A percentile compares a stretch with the other conserved stretches of the same genome.
Conservation (phyloP, 2,888 invertebrate genomes). For the Heliconius ethilla region DNA sequence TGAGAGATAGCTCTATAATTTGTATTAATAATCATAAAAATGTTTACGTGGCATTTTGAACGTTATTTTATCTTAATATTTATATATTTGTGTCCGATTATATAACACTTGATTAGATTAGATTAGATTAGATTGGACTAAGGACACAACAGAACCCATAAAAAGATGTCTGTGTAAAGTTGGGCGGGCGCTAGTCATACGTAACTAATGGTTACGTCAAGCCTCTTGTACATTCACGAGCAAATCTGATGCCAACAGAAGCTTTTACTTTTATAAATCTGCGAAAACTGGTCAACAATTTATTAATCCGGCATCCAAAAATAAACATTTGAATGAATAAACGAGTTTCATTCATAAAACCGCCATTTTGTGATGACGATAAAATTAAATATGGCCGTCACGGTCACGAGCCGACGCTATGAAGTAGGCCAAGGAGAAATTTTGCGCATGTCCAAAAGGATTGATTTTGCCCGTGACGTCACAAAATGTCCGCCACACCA, state of each 20-base stretch:
- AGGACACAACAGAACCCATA: not conserved
- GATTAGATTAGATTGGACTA: not conserved
- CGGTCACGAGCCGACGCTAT: slow-evolving; percentile 57
- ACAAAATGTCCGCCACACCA: slow-evolving; percentile 72
- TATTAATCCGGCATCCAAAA: slow-evolving; percentile 54
- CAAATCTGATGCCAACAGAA: slow-evolving; percentile 12
- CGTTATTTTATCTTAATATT: too few species aligned
- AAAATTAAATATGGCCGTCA: slow-evolving; percentile 61
- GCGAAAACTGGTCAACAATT: slow-evolving; percentile 14
- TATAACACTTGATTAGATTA: not conserved
- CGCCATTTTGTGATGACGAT: slow-evolving; percentile 63
- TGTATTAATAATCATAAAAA: not conserved
- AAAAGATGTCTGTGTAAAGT: slow-evolving; percentile 12
- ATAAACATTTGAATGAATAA: slow-evolving; percentile 70
- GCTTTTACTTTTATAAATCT: slow-evolving; percentile 7
- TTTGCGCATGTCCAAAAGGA: slow-evolving; percentile 70
- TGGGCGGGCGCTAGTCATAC: slow-evolving; percentile 7
- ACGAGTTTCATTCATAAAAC: slow-evolving; percentile 73
- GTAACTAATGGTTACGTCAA: slow-evolving; percentile 13
- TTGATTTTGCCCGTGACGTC: slow-evolving; percentile 78
- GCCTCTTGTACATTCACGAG: not conserved
- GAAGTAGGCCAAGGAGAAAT: slow-evolving; percentile 73
- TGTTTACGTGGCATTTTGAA: not conserved
- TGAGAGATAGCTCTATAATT: not conserved
- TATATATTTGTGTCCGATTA: not conserved